phyloP scores from a whole-genome alignment of 2,888 invertebrate genomes.

The Dorcus hopei region DNA sequence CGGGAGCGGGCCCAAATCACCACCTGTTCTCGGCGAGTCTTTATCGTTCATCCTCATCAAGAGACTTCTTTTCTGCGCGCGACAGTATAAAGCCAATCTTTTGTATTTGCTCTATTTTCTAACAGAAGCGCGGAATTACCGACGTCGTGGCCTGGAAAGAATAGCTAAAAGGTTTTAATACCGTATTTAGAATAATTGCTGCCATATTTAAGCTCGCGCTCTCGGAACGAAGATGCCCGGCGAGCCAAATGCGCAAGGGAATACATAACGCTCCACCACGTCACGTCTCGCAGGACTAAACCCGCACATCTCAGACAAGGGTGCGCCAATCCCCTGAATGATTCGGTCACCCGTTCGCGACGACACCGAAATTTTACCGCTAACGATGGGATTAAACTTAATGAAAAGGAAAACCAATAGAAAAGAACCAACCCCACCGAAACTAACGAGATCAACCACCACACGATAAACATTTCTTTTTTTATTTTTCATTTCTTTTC shows the following conservation, averaged over 20 bases:
- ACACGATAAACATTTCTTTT: slow-evolving; percentile 47
- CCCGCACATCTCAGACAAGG: neutral
- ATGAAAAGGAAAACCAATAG: slow-evolving; percentile 39
- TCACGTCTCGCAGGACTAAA: neutral
- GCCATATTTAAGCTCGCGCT: slow-evolving; percentile 49
- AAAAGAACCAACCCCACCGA: slow-evolving; percentile 44
- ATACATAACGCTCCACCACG: neutral
- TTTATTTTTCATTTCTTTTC: slow-evolving; percentile 35
- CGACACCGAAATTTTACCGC: too few species aligned
- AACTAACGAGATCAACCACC: slow-evolving; percentile 43
- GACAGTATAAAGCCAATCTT: slow-evolving; percentile 50
- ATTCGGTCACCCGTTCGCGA: too few species aligned
- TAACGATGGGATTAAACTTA: slow-evolving; percentile 37
- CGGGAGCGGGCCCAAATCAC: slow-evolving; percentile 46
- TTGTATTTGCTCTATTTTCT: slow-evolving; percentile 51
- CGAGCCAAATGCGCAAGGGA: slow-evolving; percentile 18
- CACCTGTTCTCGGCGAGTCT: slow-evolving; percentile 47
- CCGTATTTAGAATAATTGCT: slow-evolving; percentile 53
- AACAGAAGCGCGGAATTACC: slow-evolving; percentile 44
- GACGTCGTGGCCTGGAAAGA: slow-evolving; percentile 49
- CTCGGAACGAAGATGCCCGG: slow-evolving; percentile 40
- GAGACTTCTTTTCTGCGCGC: slow-evolving; percentile 41
- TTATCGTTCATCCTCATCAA: slow-evolving; percentile 51
- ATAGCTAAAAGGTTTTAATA: slow-evolving; percentile 51
- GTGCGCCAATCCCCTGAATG: too few species aligned